Evolutionary conservation across 2,113 vertebrate species (phyloP).

Genomic region (Heteronetta atricapilla): DNA sequence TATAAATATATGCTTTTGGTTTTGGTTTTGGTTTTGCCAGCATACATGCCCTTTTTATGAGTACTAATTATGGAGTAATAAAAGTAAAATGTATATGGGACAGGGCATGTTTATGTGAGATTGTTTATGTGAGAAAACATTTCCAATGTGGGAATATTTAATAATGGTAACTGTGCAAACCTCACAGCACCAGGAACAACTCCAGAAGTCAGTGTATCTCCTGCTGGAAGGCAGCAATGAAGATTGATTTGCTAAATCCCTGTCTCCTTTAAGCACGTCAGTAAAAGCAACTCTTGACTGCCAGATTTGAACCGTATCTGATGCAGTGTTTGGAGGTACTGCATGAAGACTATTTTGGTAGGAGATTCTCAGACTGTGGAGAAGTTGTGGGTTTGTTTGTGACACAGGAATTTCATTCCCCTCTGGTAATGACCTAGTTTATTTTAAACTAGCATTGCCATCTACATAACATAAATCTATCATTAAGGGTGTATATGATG

Average conservation of each 20-base stretch:
- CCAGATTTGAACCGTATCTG: not conserved
- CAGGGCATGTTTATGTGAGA: too few relatives aligned
- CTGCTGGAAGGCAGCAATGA: not conserved
- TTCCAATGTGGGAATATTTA: not conserved
- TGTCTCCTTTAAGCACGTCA: too few relatives aligned
- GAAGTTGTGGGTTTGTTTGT: not conserved
- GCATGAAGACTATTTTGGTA: not conserved
- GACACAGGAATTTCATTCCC: not conserved
- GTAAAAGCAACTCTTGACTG: not conserved
- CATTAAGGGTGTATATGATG: not conserved
- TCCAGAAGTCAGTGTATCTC: not conserved
- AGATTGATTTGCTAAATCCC: not conserved
- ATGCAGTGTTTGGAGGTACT: not conserved
- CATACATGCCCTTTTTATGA: not conserved
- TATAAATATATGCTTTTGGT: not conserved
- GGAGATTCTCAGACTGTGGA: not conserved
- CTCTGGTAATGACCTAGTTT: not conserved
- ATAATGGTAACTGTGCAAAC: not conserved
- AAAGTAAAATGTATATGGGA: not conserved
- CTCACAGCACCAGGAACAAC: accelerated
- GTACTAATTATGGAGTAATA: not conserved
- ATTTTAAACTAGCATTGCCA: not conserved
- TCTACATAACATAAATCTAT: not conserved
- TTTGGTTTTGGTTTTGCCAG: not conserved
- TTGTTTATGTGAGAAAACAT: not conserved